Evolutionary conservation across 1,140 invertebrate species (phyloP), one percentile per base, ranked within the genome.

Genomic region (Zaprionus vittiger): DNA sequence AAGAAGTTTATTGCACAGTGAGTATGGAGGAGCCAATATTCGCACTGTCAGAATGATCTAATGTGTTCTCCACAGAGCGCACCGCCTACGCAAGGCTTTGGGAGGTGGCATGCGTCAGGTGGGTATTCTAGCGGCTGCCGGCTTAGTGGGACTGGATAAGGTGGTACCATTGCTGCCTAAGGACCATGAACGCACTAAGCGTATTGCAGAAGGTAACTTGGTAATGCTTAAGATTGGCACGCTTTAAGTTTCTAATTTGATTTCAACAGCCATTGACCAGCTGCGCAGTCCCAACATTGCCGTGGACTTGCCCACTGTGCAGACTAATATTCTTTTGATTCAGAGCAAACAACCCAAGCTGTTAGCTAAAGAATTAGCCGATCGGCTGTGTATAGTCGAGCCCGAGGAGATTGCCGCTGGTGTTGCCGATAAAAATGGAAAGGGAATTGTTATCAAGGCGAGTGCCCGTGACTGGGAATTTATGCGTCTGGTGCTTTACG

Each of bases 51-150:
- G 15, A 28, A 5, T n/a, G 15, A 20, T 11, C 17, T 47, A 24
- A 41, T 44, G 47, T 24, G 22, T 62, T 7, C 9, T 24, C 12
- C 37, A 11, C 12, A 89, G 83, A 70, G 83, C 83, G 1, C 94
- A 95, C 11, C 94, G 97, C 71, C 79, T 95, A 5, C 94, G 98
- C 12, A 99, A 99, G 93, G 96, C 95, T 52, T 87, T 99, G 14
- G 98, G 98, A 12, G 98, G 98, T 22, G 98, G 96, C 1, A 97
- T 98, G 97, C 93, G 98, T 67, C 98, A 99, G 93, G 95, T 94
- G 20, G 98, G 98, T 6, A 94, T 99, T 28, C 89, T 99, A 7
- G 98, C 98, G 2, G 98, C 97, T 0, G 96, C 98, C 20, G 98
- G 97, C 3, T 80, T 98, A 0, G 95, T 97, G 12, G 96, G 97